Evolutionary conservation across 2,113 vertebrate species (phyloP).

Genomic region (Sceloporus undulatus): DNA sequence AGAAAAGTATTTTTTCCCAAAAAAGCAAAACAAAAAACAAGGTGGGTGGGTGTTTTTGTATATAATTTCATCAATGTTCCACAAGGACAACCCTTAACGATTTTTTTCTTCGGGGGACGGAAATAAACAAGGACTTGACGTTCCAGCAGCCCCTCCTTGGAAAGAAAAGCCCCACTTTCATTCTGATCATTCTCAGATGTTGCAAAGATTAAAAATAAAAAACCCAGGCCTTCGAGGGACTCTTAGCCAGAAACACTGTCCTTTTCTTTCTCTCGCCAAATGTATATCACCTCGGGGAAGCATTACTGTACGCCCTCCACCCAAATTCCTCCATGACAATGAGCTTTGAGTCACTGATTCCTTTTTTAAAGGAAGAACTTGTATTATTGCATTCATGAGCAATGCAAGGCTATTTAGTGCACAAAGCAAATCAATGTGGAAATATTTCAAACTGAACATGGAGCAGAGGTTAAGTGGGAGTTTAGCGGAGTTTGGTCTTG

Average conservation of each 20-base stretch:
- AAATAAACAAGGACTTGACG: neutral
- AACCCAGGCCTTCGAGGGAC: neutral
- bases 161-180: neutral
- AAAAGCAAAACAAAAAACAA: neutral
- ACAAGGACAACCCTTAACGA: neutral
- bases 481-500: too few relatives aligned
- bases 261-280: neutral
- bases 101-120: neutral
- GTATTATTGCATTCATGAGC: neutral
- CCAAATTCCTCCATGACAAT: neutral
- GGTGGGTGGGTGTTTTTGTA: slow-evolving; percentile 3
- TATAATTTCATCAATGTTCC: neutral
- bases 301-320: neutral
- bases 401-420: neutral
- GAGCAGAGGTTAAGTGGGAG: too few relatives aligned
- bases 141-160: neutral
- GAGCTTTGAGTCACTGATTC: too few relatives aligned
- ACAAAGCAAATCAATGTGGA: too few relatives aligned
- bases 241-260: neutral
- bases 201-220: neutral
- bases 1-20: neutral
- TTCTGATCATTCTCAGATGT: slow-evolving; percentile 15
- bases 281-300: neutral
- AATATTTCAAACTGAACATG: too few relatives aligned
- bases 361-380: too few relatives aligned